Conservation (phyloP, 1,140 invertebrate genomes). For the Pachyrhynchus sulphureomaculatus region DNA sequence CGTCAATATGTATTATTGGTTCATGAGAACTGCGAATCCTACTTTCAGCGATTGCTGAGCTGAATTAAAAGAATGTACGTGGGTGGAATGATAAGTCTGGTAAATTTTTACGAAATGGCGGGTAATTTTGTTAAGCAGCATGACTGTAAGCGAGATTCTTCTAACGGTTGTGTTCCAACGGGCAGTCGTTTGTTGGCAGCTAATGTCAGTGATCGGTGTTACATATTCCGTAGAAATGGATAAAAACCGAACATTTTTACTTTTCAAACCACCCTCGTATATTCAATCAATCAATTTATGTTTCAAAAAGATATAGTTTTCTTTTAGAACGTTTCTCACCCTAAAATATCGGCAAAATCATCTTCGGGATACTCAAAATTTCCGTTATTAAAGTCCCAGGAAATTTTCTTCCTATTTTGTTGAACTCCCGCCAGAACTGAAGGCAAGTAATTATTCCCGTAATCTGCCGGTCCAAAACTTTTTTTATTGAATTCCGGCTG, state of each 20-base stretch:
- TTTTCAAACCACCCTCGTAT: not conserved
- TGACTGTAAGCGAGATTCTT: too few species aligned
- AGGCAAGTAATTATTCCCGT: constrained; percentile 19
- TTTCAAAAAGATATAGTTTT: not conserved
- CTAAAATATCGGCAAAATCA: constrained; percentile 60
- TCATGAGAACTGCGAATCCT: too few species aligned
- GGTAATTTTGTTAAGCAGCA: too few species aligned
- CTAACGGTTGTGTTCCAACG: too few species aligned
- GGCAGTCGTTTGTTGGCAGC: too few species aligned
- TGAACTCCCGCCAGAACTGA: constrained; percentile 9
- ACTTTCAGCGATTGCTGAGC: too few species aligned
- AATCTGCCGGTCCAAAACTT: constrained; percentile 37
- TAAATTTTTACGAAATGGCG: too few species aligned
- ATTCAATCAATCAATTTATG: not conserved
- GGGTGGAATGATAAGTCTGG: too few species aligned
- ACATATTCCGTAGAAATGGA: too few species aligned
- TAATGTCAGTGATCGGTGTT: too few species aligned
- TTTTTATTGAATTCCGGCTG: constrained; percentile 48
- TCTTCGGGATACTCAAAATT: constrained; percentile 54
- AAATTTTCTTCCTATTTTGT: constrained; percentile 44
- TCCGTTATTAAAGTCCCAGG: constrained; percentile 35
- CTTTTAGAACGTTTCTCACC: constrained; percentile 51
- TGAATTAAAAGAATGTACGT: too few species aligned
- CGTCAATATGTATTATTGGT: too few species aligned
- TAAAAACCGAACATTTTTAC: not conserved